phyloP scores from a whole-genome alignment of 2,113 vertebrate species.

The Columba janthina region DNA sequence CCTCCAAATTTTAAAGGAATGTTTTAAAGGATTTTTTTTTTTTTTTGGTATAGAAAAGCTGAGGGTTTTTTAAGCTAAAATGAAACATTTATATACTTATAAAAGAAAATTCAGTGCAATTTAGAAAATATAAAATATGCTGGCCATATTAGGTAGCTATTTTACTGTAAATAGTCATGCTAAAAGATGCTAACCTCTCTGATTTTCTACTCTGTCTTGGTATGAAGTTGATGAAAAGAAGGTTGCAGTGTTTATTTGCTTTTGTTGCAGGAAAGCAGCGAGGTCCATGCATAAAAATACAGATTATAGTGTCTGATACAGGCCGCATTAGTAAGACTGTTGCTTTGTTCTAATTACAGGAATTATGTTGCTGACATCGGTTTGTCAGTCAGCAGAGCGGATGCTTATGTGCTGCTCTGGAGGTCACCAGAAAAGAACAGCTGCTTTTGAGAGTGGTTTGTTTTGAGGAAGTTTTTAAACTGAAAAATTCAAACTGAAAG shows the following conservation, averaged over 20 bases:
- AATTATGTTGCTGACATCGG: neutral
- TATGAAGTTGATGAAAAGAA: neutral
- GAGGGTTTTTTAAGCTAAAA: neutral
- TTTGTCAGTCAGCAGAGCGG: neutral
- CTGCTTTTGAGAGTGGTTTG: neutral
- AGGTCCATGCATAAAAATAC: neutral
- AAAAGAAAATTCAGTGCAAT: neutral
- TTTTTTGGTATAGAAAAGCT: neutral
- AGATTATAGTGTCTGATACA: neutral
- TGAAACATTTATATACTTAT: neutral
- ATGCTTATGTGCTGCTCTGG: neutral
- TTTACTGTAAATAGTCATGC: neutral
- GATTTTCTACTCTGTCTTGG: neutral
- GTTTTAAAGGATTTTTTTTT: neutral
- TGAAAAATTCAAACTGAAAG: neutral
- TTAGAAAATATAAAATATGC: neutral
- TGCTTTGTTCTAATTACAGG: conserved; percentile 9
- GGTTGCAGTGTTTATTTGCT: neutral
- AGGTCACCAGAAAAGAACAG: neutral
- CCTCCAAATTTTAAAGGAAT: neutral
- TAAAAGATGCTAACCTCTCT: neutral
- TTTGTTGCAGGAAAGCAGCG: neutral
- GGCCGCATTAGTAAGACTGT: neutral
- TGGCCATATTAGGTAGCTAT: neutral
- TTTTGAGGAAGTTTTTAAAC: neutral